phyloP scores from a whole-genome alignment of 2,797 vertebrate species.

The Esox masquinongy region DNA sequence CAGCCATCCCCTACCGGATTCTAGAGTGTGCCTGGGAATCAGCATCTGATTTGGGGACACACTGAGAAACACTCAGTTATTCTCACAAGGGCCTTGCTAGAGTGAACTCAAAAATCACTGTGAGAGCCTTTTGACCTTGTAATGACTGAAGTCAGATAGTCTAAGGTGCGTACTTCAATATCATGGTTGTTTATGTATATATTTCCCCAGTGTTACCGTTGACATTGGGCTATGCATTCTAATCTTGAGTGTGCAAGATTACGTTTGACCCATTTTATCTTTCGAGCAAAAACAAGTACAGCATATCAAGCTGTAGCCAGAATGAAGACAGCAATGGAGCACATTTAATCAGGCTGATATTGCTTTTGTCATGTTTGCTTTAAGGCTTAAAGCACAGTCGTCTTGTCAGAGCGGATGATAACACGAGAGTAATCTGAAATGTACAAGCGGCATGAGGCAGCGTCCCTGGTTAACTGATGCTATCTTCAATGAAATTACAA shows the following conservation, averaged over 20 bases:
- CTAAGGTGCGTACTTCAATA: constrained; percentile 12
- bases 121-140: neutral
- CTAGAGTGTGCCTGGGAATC: neutral
- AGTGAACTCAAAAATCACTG: neutral
- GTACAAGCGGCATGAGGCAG: constrained; percentile 10
- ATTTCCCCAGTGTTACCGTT: neutral
- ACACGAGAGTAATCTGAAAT: constrained; percentile 11
- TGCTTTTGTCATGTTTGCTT: constrained; percentile 21
- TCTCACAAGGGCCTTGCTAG: neutral
- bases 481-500: constrained; percentile 11
- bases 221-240: constrained; percentile 3
- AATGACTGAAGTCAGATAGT: neutral
- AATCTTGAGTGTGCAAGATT: constrained; percentile 9
- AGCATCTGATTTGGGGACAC: neutral
- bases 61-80: neutral
- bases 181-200: constrained; percentile 11
- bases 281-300: constrained; percentile 5
- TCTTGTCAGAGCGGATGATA: constrained; percentile 22
- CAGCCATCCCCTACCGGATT: constrained; percentile 5
- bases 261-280: constrained; percentile 13
- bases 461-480: constrained; percentile 20
- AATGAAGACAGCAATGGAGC: neutral
- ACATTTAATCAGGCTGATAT: constrained; percentile 6
- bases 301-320: neutral
- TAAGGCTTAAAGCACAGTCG: constrained; percentile 9